These are phyloP conservation scores for Mastomys natalensis DNA, from an alignment of 2,113 vertebrate species.

Conservation along the genomic window DNA sequence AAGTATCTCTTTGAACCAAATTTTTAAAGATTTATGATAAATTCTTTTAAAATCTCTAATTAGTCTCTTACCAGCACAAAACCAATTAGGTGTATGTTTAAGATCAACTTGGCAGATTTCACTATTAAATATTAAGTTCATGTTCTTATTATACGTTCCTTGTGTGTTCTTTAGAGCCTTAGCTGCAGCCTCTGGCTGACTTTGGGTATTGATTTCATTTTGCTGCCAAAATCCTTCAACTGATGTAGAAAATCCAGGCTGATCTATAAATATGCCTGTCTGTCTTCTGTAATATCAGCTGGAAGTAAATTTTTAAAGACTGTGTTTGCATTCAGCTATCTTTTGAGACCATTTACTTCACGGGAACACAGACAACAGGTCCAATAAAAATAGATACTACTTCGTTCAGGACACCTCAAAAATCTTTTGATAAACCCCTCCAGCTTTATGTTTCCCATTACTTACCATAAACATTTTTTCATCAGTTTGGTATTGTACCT, in stretches of 20 bases:
- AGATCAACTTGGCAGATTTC: conserved; percentile 57
- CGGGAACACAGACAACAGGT: not conserved
- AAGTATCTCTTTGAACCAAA: conserved; percentile 17
- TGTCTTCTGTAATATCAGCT: conserved; percentile 49
- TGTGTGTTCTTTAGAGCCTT: conserved; percentile 58
- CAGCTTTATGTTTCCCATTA: not conserved
- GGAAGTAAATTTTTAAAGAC: conserved; percentile 70
- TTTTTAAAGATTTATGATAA: conserved; percentile 61
- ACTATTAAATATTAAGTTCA: conserved; percentile 18
- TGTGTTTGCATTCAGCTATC: not conserved
- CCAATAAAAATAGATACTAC: not conserved
- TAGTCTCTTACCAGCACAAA: conserved; percentile 55
- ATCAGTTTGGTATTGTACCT: not conserved
- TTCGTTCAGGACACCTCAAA: not conserved
- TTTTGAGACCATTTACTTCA: conserved; percentile 53
- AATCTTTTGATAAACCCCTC: conserved; percentile 14
- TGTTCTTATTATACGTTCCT: conserved; percentile 58
- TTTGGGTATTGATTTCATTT: conserved; percentile 76
- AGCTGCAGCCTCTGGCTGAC: conserved; percentile 62
- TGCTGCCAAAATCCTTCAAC: conserved; percentile 72
- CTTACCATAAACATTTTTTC: not conserved
- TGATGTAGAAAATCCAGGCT: conserved; percentile 72
- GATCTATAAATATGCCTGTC: conserved; percentile 72
- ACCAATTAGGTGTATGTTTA: conserved; percentile 56
- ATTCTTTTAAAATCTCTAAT: conserved; percentile 52